A percentile compares a stretch with the other conserved stretches of the same genome.
Conservation (phyloP, 1,140 invertebrate genomes). For the Diabrotica virgifera region DNA sequence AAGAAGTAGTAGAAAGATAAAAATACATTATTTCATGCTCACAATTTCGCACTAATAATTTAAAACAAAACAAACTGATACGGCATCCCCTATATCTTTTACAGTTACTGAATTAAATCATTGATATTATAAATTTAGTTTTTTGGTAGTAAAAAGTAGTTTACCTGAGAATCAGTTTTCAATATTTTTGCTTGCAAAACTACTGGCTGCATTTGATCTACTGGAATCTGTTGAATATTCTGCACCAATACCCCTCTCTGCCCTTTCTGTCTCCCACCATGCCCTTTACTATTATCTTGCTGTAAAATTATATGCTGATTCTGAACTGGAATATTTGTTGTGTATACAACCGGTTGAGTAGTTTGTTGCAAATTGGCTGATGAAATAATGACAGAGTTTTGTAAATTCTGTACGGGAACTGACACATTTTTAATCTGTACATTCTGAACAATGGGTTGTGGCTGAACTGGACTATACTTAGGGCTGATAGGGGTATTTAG, state of each 20-base stretch:
- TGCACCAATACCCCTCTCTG: slow-evolving; percentile 41
- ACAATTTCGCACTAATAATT: neutral
- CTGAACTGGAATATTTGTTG: slow-evolving; percentile 39
- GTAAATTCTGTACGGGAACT: slow-evolving; percentile 13
- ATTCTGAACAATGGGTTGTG: slow-evolving; percentile 25
- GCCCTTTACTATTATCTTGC: slow-evolving; percentile 20
- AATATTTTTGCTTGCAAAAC: slow-evolving; percentile 46
- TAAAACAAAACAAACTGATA: neutral
- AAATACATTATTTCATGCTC: too few species aligned
- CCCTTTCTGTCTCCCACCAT: slow-evolving; percentile 24
- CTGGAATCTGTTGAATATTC: slow-evolving; percentile 38
- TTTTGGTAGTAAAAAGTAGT: neutral
- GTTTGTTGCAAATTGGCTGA: slow-evolving; percentile 30
- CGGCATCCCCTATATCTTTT: neutral
- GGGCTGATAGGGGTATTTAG: neutral
- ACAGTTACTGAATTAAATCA: too few species aligned
- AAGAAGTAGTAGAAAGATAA: too few species aligned
- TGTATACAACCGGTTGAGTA: slow-evolving; percentile 39
- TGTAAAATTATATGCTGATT: slow-evolving; percentile 41
- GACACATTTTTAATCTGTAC: slow-evolving; percentile 17
- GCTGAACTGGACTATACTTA: neutral
- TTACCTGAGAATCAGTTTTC: slow-evolving; percentile 38
- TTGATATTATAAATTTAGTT: neutral
- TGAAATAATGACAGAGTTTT: slow-evolving; percentile 40
- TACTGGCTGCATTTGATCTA: slow-evolving; percentile 43